Percentiles rank a stretch among this genome's conserved stretches.
Evolutionary conservation across 2,113 vertebrate species (phyloP).

Genomic region (Rhodinocichla rosea): DNA sequence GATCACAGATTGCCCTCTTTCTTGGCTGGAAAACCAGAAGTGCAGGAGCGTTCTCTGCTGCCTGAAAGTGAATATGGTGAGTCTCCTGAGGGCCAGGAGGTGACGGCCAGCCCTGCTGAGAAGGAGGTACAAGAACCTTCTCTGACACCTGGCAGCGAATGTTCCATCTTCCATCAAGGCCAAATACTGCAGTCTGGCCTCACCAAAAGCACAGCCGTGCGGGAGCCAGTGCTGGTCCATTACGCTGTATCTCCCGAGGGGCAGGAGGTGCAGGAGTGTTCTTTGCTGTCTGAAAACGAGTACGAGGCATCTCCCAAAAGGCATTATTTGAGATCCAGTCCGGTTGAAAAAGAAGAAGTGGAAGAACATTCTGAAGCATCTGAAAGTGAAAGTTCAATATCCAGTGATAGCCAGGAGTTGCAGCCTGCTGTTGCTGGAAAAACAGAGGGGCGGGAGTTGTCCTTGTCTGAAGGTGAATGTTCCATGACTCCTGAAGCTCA

Average conservation of each 20-base stretch:
- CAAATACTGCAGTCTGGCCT: background rate
- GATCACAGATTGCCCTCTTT: background rate
- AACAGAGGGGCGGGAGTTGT: slow-evolving; percentile 58
- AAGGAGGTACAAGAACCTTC: background rate
- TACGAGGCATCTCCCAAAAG: slow-evolving; percentile 11
- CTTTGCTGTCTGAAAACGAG: slow-evolving; percentile 56
- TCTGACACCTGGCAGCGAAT: background rate
- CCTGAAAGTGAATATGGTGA: slow-evolving; percentile 60
- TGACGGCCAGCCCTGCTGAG: slow-evolving; percentile 39
- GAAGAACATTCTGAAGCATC: slow-evolving; percentile 68
- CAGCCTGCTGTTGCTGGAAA: slow-evolving; percentile 80
- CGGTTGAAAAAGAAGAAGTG: background rate
- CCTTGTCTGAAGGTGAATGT: slow-evolving; percentile 76
- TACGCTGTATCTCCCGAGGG: slow-evolving; percentile 34
- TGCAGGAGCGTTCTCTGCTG: slow-evolving; percentile 39
- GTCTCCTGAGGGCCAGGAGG: slow-evolving; percentile 27
- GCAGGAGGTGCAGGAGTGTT: slow-evolving; percentile 34
- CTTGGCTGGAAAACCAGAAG: background rate
- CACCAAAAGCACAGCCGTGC: background rate
- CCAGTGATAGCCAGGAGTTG: slow-evolving; percentile 74
- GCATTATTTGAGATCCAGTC: background rate
- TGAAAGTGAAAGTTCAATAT: slow-evolving; percentile 73
- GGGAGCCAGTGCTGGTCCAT: slow-evolving; percentile 32
- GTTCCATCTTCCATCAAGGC: slow-evolving; percentile 36
- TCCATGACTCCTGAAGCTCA: slow-evolving; percentile 69